Evolutionary conservation across 1,140 invertebrate species (phyloP).

Genomic region (Achatina immaculata): DNA sequence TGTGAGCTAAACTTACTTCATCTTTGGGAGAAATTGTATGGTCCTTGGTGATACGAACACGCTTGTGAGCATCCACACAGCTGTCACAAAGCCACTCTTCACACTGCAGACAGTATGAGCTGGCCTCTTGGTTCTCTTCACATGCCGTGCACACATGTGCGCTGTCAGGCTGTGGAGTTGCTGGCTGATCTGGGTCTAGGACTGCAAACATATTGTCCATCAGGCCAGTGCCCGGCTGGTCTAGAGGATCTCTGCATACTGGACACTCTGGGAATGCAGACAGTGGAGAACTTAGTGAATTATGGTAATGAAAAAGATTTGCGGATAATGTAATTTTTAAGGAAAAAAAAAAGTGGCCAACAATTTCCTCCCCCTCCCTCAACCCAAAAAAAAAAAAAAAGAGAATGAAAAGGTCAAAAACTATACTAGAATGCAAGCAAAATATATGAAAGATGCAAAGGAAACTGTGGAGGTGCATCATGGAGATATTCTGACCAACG

Average conservation of each 20-base stretch:
- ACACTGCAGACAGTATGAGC: conserved; percentile 90
- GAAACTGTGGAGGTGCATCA: no score
- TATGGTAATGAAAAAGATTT: no score
- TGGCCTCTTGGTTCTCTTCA: conserved; percentile 83
- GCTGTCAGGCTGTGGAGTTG: conserved; percentile 52
- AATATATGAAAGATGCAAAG: no score
- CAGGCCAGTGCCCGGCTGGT: conserved; percentile 73
- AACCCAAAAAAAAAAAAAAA: no score
- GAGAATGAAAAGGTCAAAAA: no score
- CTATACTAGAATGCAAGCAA: no score
- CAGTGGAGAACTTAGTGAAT: conserved; percentile 13
- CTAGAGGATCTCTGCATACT: conserved; percentile 77
- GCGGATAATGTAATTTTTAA: no score
- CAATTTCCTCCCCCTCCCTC: no score
- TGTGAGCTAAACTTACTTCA: conserved; percentile 71
- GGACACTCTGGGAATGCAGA: conserved; percentile 72
- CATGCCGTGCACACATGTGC: conserved; percentile 83
- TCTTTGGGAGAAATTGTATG: conserved; percentile 89
- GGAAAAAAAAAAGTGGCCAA: no score
- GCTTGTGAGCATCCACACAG: conserved; percentile 81
- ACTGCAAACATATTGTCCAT: conserved; percentile 84
- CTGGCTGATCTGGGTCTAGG: conserved; percentile 70
- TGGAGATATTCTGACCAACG: no score
- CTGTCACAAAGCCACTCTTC: conserved; percentile 90
- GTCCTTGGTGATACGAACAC: conserved; percentile 91